Evolutionary conservation across 2,113 vertebrate genomes (phyloP), one percentile per base, ranked within the genome.

Genomic region (Empidonax traillii): DNA sequence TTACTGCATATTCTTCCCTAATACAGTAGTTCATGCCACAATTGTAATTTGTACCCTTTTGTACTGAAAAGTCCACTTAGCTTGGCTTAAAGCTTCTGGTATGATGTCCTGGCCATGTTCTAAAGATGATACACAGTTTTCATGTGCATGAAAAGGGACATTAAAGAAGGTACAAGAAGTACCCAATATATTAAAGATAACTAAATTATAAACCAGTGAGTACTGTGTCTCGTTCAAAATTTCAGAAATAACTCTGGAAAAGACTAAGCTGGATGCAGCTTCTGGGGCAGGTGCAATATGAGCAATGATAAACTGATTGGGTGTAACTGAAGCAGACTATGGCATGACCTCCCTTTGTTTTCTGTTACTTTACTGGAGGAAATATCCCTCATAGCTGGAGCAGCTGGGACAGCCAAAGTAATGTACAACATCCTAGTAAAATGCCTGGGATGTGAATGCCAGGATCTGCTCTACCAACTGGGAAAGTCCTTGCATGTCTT

Each of bases 71-170:
- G 30, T 62, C 25, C 52, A 67, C 75, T 82, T 19, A n/a, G 1
- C 8, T 24, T 14, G 17, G 12, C 0, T 4, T 49, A 75, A 74
- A 8, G 3, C 4, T 0, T 30, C 46, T 86, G 43, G 8, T 28
- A 74, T 67, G 44, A 56, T 76, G 21, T 74, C 63, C 56, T 30
- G 63, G 11, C 2, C 19, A 12, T 43, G 20, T 80, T 90, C 53
- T 93, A 23, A 6, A 78, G 33, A 16, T 5, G 7, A 35, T 58
- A 21, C 7, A 65, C 2, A 56, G 2, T 12, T 87, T 71, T n/a
- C 35, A 13, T 24, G 6, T 10, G 2, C 6, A 61, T 58, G 49
- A 82, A 83, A 95, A 86, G 16, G 1, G 8, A 5, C 9, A 49
- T 75, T 68, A 51, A 91, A 56, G 53, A 74, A 82, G 10, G 19